phyloP scores from a whole-genome alignment of 2,797 vertebrate species.

The Gymnocypris eckloni region DNA sequence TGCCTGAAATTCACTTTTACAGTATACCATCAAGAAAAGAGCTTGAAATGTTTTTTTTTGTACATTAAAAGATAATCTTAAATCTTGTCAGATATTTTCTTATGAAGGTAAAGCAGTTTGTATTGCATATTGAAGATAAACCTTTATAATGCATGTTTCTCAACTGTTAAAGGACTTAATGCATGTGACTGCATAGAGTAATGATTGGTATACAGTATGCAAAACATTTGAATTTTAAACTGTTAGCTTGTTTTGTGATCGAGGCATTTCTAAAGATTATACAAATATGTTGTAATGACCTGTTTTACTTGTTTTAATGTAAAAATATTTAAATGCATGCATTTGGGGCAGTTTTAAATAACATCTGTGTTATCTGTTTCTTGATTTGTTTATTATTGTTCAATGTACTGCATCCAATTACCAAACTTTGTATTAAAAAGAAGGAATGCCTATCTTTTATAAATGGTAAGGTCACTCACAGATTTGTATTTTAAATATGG shows the following conservation, averaged over 20 bases:
- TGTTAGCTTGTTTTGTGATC: background rate
- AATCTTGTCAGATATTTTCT: conserved; percentile 42
- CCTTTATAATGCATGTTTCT: conserved; percentile 24
- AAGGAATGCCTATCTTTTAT: conserved; percentile 22
- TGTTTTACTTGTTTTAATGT: background rate
- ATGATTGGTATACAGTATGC: conserved; percentile 8
- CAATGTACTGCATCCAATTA: background rate
- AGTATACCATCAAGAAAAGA: background rate
- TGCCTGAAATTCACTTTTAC: conserved; percentile 13
- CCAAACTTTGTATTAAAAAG: conserved; percentile 17
- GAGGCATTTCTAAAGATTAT: background rate
- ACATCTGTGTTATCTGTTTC: background rate
- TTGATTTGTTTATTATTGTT: background rate
- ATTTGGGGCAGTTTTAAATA: background rate
- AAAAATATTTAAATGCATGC: background rate
- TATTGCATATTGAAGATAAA: conserved; percentile 43
- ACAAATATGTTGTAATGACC: background rate
- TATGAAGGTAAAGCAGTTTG: conserved; percentile 46
- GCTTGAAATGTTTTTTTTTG: conserved; percentile 8
- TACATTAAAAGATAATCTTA: conserved; percentile 20
- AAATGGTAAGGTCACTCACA: conserved; percentile 22
- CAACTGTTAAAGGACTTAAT: conserved; percentile 32
- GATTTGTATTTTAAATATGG: conserved; percentile 35
- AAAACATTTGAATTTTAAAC: background rate
- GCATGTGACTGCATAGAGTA: conserved; percentile 14